Conservation (phyloP, 2,113 vertebrate genomes). For the Callocephalon fimbriatum region DNA sequence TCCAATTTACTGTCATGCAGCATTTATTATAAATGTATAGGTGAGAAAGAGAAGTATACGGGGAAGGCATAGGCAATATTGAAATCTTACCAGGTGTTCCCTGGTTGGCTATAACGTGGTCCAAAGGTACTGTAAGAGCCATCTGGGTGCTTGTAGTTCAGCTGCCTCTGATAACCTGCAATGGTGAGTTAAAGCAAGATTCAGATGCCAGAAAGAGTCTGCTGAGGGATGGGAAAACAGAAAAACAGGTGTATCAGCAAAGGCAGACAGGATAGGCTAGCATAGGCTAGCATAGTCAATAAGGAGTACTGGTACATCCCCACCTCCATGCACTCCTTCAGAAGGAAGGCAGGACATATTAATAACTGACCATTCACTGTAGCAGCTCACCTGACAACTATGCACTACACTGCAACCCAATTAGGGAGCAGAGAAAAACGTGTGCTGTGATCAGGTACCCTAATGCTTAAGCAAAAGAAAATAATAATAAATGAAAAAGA, state of each 20-base stretch:
- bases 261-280: not conserved
- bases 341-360: not conserved
- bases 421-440: not conserved
- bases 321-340: not conserved
- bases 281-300: not conserved
- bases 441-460: not conserved
- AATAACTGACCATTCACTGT: not conserved
- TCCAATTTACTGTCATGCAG: not conserved
- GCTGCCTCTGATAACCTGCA: slow-evolving; percentile 90
- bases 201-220: not conserved
- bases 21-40: not conserved
- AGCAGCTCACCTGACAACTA: not conserved
- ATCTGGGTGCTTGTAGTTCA: slow-evolving; percentile 83
- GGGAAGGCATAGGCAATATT: not conserved
- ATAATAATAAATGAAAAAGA: not conserved
- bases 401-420: not conserved
- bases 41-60: not conserved
- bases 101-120: not conserved
- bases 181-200: not conserved
- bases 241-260: not conserved
- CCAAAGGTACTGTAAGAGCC: slow-evolving; percentile 92
- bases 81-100: slow-evolving; percentile 88
- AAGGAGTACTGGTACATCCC: not conserved
- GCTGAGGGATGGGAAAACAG: not conserved
- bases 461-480: not conserved